Evolutionary conservation across 1,140 invertebrate species (phyloP).

Genomic region (Cylas formicarius): DNA sequence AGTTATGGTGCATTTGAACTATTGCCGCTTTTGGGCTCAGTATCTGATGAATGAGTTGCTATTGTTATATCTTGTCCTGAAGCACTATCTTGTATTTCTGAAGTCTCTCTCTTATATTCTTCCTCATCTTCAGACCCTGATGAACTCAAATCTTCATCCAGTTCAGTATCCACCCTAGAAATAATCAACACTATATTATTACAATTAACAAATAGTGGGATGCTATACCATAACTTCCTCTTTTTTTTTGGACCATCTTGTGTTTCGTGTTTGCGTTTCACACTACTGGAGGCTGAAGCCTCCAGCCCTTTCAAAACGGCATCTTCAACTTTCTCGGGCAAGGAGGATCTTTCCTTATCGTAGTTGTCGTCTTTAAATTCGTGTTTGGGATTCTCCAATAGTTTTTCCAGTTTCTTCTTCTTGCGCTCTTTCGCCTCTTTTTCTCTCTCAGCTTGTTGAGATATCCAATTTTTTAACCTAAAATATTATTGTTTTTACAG

Average conservation of each 20-base stretch:
- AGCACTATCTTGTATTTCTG: no score
- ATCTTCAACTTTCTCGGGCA: conserved; percentile 73
- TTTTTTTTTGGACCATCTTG: conserved; percentile 43
- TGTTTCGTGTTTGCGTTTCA: conserved; percentile 43
- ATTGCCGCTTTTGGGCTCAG: no score
- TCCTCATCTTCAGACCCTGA: conserved; percentile 9
- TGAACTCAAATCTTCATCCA: conserved; percentile 21
- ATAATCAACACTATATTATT: conserved; percentile 7
- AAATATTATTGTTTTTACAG: conserved; percentile 1
- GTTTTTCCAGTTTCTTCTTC: conserved; percentile 69
- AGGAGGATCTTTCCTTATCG: conserved; percentile 63
- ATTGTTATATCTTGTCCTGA: no score
- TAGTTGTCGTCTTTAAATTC: conserved; percentile 76
- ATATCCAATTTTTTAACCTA: conserved; percentile 77
- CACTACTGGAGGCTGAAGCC: conserved; percentile 33
- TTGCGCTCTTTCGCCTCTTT: conserved; percentile 66
- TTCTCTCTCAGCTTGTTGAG: conserved; percentile 73
- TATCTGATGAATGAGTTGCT: no score
- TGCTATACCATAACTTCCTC: conserved; percentile 44
- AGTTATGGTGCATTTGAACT: no score
- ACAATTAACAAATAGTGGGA: no score
- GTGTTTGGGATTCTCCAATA: conserved; percentile 69
- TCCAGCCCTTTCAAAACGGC: conserved; percentile 74
- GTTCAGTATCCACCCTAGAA: conserved; percentile 25
- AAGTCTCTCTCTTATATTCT: not conserved